Conservation (phyloP, 2,888 invertebrate genomes). For the Halictus quadricinctus region DNA sequence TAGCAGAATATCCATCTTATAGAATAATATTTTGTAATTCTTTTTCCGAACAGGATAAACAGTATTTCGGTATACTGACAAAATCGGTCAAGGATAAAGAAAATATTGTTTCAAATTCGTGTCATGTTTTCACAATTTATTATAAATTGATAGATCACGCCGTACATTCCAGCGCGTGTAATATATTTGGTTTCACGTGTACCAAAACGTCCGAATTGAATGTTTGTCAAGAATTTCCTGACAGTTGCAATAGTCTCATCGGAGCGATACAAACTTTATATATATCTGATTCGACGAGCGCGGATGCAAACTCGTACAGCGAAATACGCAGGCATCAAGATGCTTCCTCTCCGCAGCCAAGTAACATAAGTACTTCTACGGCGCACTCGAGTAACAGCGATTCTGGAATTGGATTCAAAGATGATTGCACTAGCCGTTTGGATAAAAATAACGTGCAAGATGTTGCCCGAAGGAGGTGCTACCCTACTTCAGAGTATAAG, state of each 20-base stretch:
- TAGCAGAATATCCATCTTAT: constrained; percentile 94
- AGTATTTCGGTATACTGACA: constrained; percentile 96
- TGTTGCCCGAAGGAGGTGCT: constrained; percentile 83
- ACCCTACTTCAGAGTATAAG: constrained; percentile 60
- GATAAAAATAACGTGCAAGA: constrained; percentile 91
- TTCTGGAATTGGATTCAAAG: constrained; percentile 96
- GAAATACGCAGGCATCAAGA: constrained; percentile 73
- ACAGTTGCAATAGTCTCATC: constrained; percentile 88
- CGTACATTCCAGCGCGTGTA: constrained; percentile 90
- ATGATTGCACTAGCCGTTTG: constrained; percentile 92
- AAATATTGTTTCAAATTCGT: constrained; percentile 91
- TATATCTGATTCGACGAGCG: constrained; percentile 77
- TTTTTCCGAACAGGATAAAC: constrained; percentile 94
- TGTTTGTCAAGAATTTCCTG: constrained; percentile 94
- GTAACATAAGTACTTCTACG: constrained; percentile 90
- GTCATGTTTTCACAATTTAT: constrained; percentile 97
- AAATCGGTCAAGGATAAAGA: constrained; percentile 86
- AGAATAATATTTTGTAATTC: constrained; percentile 95
- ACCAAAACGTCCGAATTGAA: constrained; percentile 90
- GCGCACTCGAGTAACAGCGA: constrained; percentile 96
- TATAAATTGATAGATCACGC: constrained; percentile 92
- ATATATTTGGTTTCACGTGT: constrained; percentile 93
- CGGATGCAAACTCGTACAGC: constrained; percentile 73
- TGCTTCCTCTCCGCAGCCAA: constrained; percentile 90
- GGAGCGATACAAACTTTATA: constrained; percentile 85